These are phyloP conservation scores for Acleris emargana DNA, from an alignment of 2,888 invertebrate species.

Conservation along the genomic window DNA sequence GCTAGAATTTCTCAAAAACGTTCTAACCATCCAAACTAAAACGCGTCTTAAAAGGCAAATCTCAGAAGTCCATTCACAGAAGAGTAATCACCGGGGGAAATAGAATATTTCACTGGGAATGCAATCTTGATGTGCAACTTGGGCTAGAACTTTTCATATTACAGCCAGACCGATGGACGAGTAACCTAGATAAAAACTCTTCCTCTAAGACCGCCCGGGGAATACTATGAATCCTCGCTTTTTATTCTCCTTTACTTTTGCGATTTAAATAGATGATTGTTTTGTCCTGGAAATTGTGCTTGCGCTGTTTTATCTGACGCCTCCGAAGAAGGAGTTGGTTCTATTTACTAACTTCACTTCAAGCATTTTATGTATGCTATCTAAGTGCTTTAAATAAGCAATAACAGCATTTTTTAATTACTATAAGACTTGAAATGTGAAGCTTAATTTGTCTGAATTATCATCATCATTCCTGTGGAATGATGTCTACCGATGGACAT, in stretches of 20 bases:
- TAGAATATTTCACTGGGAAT: constrained; percentile 36
- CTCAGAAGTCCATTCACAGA: constrained; percentile 13
- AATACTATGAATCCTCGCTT: constrained; percentile 6
- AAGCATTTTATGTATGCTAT: no score
- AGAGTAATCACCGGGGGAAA: constrained; percentile 16
- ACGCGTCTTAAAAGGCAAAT: neutral
- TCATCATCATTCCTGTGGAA: no score
- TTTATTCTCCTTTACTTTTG: constrained; percentile 2
- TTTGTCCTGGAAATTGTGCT: no score
- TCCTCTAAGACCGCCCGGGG: constrained; percentile 3
- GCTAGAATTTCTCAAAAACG: no score
- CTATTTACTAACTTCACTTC: no score
- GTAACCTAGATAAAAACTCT: constrained; percentile 65
- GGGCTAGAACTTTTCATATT: constrained; percentile 67
- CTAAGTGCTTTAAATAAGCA: no score
- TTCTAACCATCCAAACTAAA: neutral
- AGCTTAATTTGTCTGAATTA: no score
- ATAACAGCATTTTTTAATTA: no score
- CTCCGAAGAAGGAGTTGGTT: no score
- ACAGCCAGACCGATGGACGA: constrained; percentile 46
- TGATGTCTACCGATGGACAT: no score
- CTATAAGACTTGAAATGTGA: no score
- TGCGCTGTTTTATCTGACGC: no score
- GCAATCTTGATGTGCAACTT: constrained; percentile 50
- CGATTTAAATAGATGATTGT: neutral